Conservation (phyloP, 1,140 invertebrate species). For the Helicoverpa armigera region DNA sequence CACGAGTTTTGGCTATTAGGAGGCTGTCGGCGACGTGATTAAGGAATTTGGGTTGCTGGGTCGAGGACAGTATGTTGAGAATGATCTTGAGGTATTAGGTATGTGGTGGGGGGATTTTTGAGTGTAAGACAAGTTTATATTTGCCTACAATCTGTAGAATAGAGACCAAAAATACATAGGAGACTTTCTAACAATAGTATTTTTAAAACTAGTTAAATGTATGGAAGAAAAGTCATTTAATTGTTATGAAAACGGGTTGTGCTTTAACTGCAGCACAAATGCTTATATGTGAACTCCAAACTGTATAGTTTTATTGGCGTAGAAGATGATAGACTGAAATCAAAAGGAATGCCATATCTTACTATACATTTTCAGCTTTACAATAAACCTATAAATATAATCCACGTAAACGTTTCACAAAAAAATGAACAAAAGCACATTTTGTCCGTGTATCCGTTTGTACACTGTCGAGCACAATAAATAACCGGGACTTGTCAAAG, state of each 20-base stretch:
- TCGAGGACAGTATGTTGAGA: neutral
- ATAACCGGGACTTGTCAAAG: conserved; percentile 40
- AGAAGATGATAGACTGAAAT: too few species aligned
- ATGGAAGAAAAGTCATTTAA: too few species aligned
- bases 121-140: neutral
- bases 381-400: neutral
- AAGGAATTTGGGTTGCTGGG: conserved; percentile 32
- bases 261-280: too few species aligned
- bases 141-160: too few species aligned
- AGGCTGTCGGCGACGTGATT: conserved; percentile 29
- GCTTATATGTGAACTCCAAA: too few species aligned
- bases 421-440: conserved; percentile 19
- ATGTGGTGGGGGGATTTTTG: neutral
- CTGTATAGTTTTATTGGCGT: too few species aligned
- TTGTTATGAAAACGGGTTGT: too few species aligned
- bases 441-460: conserved; percentile 19
- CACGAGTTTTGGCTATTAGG: conserved; percentile 23
- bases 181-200: too few species aligned
- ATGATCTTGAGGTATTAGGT: neutral
- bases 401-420: neutral
- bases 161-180: too few species aligned
- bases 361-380: neutral
- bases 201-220: too few species aligned
- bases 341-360: too few species aligned
- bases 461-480: conserved; percentile 45